Evolutionary conservation across 2,888 invertebrate genomes (phyloP).

Genomic region (Epistrophella euchroma): DNA sequence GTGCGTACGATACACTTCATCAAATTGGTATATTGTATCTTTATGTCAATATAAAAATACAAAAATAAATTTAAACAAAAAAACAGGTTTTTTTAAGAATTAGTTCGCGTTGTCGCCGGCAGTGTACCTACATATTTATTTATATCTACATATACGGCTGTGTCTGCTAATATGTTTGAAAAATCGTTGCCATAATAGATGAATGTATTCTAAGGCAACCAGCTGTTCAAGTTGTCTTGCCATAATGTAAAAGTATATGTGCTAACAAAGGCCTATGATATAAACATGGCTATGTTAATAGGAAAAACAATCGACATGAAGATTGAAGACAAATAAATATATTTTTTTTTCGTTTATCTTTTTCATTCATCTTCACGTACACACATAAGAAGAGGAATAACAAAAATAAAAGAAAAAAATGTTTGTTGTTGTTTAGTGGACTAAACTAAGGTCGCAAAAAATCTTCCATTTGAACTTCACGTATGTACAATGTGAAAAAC

Average conservation of each 20-base stretch:
- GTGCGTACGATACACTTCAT: constrained; percentile 13
- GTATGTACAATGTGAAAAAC: no score
- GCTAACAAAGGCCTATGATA: neutral
- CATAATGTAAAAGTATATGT: neutral
- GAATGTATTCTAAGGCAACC: constrained; percentile 23
- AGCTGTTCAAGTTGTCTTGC: constrained; percentile 24
- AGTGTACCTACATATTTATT: neutral
- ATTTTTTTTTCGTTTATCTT: neutral
- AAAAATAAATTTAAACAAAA: neutral
- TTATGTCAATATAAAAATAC: neutral
- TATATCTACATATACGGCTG: no score
- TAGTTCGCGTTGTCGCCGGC: neutral
- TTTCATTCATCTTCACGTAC: neutral
- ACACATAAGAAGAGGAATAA: no score
- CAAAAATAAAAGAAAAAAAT: no score
- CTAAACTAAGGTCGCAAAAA: no score
- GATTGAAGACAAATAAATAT: neutral
- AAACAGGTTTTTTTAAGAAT: constrained; percentile 11
- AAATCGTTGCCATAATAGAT: constrained; percentile 26
- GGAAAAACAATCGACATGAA: neutral
- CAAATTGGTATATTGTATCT: neutral
- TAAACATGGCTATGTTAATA: neutral
- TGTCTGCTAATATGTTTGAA: neutral
- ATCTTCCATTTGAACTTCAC: no score
- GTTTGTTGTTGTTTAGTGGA: no score